Evolutionary conservation across 2,888 invertebrate species (phyloP), one percentile per base, ranked within the genome.

Genomic region (Nephrotoma guestfalica): DNA sequence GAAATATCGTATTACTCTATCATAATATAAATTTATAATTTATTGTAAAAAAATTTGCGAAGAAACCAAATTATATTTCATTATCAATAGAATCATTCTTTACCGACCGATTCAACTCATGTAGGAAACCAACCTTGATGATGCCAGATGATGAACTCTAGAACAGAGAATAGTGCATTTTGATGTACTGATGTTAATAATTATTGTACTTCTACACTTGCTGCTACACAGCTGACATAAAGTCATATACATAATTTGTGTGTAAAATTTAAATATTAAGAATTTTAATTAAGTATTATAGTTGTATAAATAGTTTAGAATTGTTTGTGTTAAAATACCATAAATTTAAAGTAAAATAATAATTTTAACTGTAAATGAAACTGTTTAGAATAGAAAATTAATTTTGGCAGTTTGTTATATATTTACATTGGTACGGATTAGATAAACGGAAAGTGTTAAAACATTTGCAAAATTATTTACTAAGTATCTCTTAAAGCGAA

Each of bases 121-220:
- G 90, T 91, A 88, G 91, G 91, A 87, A 91, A 91, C 87, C 91
- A 91, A 88, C 90, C 91, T 90, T 91, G 91, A 91, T 91, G 91
- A 89, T 87, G 88, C 41, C 51, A 86, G 30, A 15, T 86, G 86
- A 84, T 84, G 84, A 84, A 41, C 84, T 84, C 84, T 84, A 41
- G 41, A 15, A 84, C 84, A 84, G 84, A 84, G 84, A 84, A 84
- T 84, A 84, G 84, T 84, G 84, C 84, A 84, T 84, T 84, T 42
- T 84, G 41, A 15, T 84, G n/a, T 84, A 84, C 3, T 11, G 71
- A 71, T 30, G 71, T 71, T 71, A 30, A 30, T 71, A 71, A 30
- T 71, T 18, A 71, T 71, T 71, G 71, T 30, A 30, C 30, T 4
- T 30, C 18, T 71, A 71, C 71, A 9, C 0, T 30, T 71, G 6